A percentile compares a stretch with the other conserved stretches of the same genome.
phyloP scores from a whole-genome alignment of 1,140 invertebrate genomes.

The Muscidifurax raptorellus region DNA sequence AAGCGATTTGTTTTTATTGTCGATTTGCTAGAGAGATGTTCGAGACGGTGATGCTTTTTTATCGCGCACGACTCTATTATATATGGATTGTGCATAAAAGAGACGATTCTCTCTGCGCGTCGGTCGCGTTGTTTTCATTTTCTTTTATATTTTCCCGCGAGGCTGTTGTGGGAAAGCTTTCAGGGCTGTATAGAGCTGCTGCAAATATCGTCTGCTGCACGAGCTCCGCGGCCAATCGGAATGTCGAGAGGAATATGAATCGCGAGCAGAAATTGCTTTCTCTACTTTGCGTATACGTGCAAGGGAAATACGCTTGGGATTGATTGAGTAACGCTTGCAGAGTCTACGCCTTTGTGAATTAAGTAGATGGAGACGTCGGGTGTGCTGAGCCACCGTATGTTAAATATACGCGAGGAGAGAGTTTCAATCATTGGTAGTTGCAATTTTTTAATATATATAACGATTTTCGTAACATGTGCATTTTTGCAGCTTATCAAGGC shows the following conservation, averaged over 20 bases:
- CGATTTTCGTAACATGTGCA: too few relatives aligned
- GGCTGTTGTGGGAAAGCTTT: background rate
- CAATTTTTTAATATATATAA: too few relatives aligned
- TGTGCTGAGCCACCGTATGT: background rate
- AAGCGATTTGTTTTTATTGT: too few relatives aligned
- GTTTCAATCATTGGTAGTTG: too few relatives aligned
- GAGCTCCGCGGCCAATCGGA: background rate
- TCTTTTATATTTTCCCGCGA: too few relatives aligned
- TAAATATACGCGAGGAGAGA: background rate
- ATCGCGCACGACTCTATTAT: too few relatives aligned
- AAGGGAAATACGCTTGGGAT: background rate
- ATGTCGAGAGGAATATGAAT: background rate
- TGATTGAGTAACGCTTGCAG: background rate
- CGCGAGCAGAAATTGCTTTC: background rate
- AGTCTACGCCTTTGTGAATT: background rate
- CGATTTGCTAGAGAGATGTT: too few relatives aligned
- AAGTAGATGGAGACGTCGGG: background rate
- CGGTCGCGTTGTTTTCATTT: too few relatives aligned
- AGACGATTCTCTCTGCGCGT: too few relatives aligned
- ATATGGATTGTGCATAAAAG: too few relatives aligned
- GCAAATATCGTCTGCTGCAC: background rate
- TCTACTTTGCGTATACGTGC: background rate
- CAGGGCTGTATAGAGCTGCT: background rate
- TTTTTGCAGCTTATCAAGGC: too few relatives aligned
- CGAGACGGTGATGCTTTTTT: too few relatives aligned